phyloP scores from a whole-genome alignment of 1,140 invertebrate species.

The Hylaeus volcanicus region DNA sequence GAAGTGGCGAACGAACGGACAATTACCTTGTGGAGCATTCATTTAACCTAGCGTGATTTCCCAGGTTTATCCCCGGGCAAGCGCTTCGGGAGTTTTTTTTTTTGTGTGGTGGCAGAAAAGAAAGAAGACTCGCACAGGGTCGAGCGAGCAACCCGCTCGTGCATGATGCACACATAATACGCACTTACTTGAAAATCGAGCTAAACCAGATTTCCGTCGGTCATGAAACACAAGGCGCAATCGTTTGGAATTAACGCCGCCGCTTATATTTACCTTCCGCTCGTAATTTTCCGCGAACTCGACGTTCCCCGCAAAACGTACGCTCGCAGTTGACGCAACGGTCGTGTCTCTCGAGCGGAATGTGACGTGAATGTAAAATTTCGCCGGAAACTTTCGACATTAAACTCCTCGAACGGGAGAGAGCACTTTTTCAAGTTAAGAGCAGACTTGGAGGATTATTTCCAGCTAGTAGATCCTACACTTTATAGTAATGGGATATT shows the following conservation, averaged over 20 bases:
- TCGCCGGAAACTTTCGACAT: no score
- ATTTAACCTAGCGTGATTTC: constrained; percentile 22
- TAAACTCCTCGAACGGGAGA: no score
- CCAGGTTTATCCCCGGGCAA: background rate
- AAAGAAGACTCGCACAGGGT: constrained; percentile 34
- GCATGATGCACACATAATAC: constrained; percentile 46
- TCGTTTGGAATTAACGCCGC: constrained; percentile 54
- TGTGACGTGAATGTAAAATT: background rate
- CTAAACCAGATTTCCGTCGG: constrained; percentile 43
- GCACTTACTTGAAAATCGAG: constrained; percentile 47
- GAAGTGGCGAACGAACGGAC: background rate
- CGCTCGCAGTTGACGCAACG: background rate
- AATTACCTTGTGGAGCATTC: constrained; percentile 19
- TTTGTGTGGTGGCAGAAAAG: constrained; percentile 24
- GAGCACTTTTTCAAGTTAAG: background rate
- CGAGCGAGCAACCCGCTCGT: constrained; percentile 36
- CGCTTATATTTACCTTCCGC: constrained; percentile 40
- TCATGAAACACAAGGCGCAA: constrained; percentile 48
- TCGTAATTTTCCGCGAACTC: background rate
- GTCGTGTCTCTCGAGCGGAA: background rate
- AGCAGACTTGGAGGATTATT: background rate
- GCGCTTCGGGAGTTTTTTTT: background rate
- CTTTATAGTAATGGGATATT: no score
- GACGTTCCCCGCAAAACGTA: background rate
- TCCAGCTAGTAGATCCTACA: background rate